A percentile compares a stretch with the other conserved stretches of the same genome.
phyloP scores from a whole-genome alignment of 1,140 invertebrate species.

The Drosophila subpulchrella region DNA sequence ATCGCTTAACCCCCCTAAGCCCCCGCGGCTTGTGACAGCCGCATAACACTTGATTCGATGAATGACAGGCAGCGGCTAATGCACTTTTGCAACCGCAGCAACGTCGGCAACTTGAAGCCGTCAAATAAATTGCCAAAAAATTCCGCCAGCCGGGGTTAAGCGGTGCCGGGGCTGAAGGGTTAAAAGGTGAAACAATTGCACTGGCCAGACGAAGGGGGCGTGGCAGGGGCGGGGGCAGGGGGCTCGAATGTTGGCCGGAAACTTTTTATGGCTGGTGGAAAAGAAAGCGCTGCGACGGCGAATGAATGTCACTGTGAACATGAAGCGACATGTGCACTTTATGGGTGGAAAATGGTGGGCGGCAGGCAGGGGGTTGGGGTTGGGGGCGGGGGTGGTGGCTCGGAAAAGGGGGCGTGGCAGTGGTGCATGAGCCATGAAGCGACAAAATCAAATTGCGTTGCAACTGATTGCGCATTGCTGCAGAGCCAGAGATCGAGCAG shows the following conservation, averaged over 20 bases:
- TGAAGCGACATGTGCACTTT: conserved; percentile 82
- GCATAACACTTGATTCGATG: conserved; percentile 55
- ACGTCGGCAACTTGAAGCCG: conserved; percentile 79
- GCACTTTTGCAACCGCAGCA: conserved; percentile 81
- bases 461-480: conserved; percentile 78
- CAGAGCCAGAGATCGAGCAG: conserved; percentile 26
- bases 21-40: conserved; percentile 24
- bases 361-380: background rate
- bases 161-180: background rate
- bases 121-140: conserved; percentile 80
- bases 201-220: conserved; percentile 55
- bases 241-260: conserved; percentile 36
- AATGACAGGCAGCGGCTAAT: conserved; percentile 77
- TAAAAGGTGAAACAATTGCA: conserved; percentile 66
- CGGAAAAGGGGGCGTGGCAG: background rate
- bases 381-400: background rate
- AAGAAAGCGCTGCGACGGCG: conserved; percentile 73
- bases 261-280: conserved; percentile 72
- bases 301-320: conserved; percentile 83
- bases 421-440: conserved; percentile 73
- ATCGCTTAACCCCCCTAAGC: background rate
- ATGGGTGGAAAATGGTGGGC: conserved; percentile 46
- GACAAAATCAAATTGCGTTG: conserved; percentile 82
- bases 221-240: background rate
- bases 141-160: background rate